These are phyloP conservation scores for Erynnis tages DNA, from an alignment of 2,888 invertebrate genomes.

Conservation along the genomic window DNA sequence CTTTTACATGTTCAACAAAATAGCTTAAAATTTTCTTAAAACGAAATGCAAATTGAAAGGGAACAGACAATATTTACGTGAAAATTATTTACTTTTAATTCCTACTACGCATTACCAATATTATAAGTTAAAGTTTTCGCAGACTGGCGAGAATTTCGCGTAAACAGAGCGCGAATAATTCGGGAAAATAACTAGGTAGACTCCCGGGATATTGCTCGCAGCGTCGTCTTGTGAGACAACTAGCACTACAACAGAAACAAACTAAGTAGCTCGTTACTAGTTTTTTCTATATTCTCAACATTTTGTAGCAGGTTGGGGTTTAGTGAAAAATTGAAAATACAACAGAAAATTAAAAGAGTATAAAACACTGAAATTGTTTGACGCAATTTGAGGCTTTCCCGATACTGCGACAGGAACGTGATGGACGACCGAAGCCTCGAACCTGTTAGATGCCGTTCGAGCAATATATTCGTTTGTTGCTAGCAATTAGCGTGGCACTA, in stretches of 20 bases:
- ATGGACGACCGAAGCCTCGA: slow-evolving; percentile 11
- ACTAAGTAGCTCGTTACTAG: background rate
- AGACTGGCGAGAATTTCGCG: slow-evolving; percentile 6
- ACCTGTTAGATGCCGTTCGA: slow-evolving; percentile 22
- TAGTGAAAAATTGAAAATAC: background rate
- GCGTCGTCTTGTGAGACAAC: slow-evolving; percentile 8
- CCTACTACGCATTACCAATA: no score
- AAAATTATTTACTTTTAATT: no score
- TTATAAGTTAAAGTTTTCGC: background rate
- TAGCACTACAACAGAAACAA: background rate
- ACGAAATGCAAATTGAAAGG: no score
- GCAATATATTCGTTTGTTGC: slow-evolving; percentile 27
- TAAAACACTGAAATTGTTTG: slow-evolving; percentile 3
- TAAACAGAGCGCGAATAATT: slow-evolving; percentile 19
- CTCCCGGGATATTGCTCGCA: slow-evolving; percentile 7
- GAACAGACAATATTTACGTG: no score
- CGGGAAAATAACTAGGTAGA: slow-evolving; percentile 12
- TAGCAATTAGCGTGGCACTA: slow-evolving; percentile 24
- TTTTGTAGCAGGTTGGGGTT: background rate
- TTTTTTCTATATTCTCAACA: slow-evolving; percentile 1
- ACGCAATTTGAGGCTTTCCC: slow-evolving; percentile 15
- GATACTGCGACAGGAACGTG: slow-evolving; percentile 11
- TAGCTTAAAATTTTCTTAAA: no score
- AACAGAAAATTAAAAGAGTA: background rate
- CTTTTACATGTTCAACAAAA: no score